Evolutionary conservation across 2,888 invertebrate genomes (phyloP).

Genomic region (Gisinianus flammeolus): DNA sequence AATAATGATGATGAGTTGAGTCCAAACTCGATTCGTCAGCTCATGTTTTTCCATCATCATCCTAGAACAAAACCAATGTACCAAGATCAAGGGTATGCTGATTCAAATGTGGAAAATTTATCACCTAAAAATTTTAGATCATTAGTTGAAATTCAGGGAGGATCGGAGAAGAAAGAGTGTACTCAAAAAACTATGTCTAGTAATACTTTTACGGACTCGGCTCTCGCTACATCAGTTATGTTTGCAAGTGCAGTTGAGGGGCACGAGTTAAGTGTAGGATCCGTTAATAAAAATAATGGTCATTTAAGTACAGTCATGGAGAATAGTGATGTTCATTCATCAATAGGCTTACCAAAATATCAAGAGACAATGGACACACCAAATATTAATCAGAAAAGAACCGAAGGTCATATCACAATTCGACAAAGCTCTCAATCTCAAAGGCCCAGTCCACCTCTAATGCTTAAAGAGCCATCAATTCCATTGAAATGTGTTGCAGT

Average conservation of each 20-base stretch:
- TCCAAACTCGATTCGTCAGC: slow-evolving; percentile 28
- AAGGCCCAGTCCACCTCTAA: slow-evolving; percentile 20
- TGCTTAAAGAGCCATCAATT: background rate
- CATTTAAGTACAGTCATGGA: slow-evolving; percentile 4
- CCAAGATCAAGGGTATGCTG: background rate
- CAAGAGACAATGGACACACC: background rate
- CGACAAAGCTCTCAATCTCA: background rate
- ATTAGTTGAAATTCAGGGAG: background rate
- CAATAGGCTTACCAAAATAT: background rate
- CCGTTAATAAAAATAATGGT: background rate
- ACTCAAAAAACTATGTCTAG: background rate
- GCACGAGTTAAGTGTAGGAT: slow-evolving; percentile 13
- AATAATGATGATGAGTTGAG: slow-evolving; percentile 24
- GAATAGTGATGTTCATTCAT: background rate
- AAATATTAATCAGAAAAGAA: background rate
- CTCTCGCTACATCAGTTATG: background rate
- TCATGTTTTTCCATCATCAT: slow-evolving; percentile 32
- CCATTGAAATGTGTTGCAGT: background rate
- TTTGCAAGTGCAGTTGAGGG: slow-evolving; percentile 5
- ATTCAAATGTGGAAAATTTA: background rate
- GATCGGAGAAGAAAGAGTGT: background rate
- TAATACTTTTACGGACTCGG: background rate
- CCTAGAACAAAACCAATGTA: background rate
- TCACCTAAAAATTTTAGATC: background rate
- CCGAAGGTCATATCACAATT: background rate